phyloP scores from a whole-genome alignment of 37 sponge, comb jelly and placozoan genomes.

The Ephydatia muelleri region DNA sequence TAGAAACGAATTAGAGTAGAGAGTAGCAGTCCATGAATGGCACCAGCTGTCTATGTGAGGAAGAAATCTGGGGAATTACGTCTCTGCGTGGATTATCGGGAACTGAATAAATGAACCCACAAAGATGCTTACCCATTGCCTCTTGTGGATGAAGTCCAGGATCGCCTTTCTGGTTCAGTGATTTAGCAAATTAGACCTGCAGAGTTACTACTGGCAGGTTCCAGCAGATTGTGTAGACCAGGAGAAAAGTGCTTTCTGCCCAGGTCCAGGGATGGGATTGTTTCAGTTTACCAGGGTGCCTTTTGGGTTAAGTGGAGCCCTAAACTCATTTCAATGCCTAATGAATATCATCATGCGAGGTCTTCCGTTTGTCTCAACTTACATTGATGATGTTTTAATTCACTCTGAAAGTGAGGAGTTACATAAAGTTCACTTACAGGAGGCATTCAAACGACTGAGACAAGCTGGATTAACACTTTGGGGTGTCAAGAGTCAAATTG shows the following conservation, averaged over 20 bases:
- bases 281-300: slow-evolving; percentile 55
- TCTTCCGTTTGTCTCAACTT: slow-evolving; percentile 45
- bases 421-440: slow-evolving; percentile 39
- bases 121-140: slow-evolving; percentile 39
- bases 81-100: slow-evolving; percentile 10
- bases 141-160: slow-evolving; percentile 44
- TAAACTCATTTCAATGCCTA: slow-evolving; percentile 55
- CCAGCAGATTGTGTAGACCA: slow-evolving; percentile 41
- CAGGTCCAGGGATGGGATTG: slow-evolving; percentile 66
- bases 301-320: slow-evolving; percentile 56
- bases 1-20: slow-evolving; percentile 23
- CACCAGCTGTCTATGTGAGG: slow-evolving; percentile 22
- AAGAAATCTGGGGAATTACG: slow-evolving; percentile 13
- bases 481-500: slow-evolving; percentile 59
- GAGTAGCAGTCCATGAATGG: slow-evolving; percentile 44
- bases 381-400: slow-evolving; percentile 53
- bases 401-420: slow-evolving; percentile 15
- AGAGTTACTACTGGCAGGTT: slow-evolving; percentile 63
- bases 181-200: slow-evolving; percentile 49
- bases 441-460: slow-evolving; percentile 53
- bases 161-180: slow-evolving; percentile 33
- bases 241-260: slow-evolving; percentile 46
- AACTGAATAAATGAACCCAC: background rate
- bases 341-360: slow-evolving; percentile 58
- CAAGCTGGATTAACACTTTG: slow-evolving; percentile 59